Base-by-base conservation (phyloP, 2,113 vertebrate species). In the Melanocharis versteri region DNA sequence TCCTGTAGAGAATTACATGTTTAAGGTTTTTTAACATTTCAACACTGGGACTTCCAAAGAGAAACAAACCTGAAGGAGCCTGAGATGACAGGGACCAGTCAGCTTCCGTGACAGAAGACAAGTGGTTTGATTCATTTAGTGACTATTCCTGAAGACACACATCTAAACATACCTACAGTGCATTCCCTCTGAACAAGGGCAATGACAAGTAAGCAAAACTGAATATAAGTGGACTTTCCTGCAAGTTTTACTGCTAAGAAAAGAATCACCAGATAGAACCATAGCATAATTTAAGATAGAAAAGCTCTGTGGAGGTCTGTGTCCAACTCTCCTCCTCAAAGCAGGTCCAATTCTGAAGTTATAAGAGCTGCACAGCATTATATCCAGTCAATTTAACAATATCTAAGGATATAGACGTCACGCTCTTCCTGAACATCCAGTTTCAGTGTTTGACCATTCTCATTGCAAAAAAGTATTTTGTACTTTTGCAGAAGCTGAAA, bases 1-100 rank as follows among this genome's bases (percentile, higher is more conserved):
- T 90, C 98, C 99, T 99, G 68, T 53, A 60, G 68, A 78, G 51
- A 90, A 96, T 72, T 47, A 40, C 2, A 53, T 7, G 7, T 27
- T 64, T 77, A 50, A 72, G 47, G 71, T 79, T 73, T 68, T 87
- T 72, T 30, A 79, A 77, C 68, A 80, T 70, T 83, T 72, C 39
- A 90, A 88, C 42, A 79, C 7, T 60, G 42, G 6, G 30, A 76
- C 21, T 61, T 79, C 13, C 51, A 18, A 80, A 83, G 27, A 28
- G 35, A 83, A 91, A 72, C 14, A 83, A 90, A 82, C 5, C 31
- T 60, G 58, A 73, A 60, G 39, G 15, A 68, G 28, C 15, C 21
- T 76, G 77, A n/a, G n/a, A n/a, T n/a, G n/a, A 45, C 13, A 60
- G 7, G 24, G n/a, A 64, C 33, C 37, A 44, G 56, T 17, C 75